Evolutionary conservation across 2,888 invertebrate genomes (phyloP).

Genomic region (Drosophila paranaensis): DNA sequence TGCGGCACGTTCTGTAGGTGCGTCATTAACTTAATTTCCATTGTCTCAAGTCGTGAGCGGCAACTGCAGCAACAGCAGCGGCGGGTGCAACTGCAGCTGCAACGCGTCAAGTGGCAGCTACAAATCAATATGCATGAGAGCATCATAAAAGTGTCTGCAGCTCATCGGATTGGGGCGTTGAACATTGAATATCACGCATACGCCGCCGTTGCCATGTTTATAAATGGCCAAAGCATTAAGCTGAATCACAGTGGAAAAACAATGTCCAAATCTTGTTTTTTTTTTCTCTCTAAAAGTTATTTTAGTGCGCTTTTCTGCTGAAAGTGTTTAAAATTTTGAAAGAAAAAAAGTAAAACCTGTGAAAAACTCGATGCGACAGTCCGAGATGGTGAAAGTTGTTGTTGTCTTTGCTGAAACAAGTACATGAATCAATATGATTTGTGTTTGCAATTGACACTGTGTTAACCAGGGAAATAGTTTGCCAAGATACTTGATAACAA

Average conservation of each 20-base stretch:
- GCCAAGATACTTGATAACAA: neutral
- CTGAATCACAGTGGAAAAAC: constrained; percentile 22
- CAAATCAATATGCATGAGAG: constrained; percentile 41
- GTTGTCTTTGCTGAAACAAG: constrained; percentile 49
- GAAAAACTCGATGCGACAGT: constrained; percentile 60
- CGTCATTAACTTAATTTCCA: constrained; percentile 44
- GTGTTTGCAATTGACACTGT: constrained; percentile 22
- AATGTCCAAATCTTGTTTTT: constrained; percentile 32
- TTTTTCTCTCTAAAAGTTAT: constrained; percentile 25
- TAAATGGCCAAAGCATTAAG: constrained; percentile 25
- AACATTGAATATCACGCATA: constrained; percentile 44
- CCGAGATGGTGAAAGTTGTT: constrained; percentile 60
- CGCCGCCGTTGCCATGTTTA: constrained; percentile 40
- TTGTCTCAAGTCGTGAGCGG: constrained; percentile 33
- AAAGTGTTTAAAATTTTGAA: constrained; percentile 24
- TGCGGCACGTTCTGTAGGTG: constrained; percentile 33
- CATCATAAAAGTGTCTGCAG: constrained; percentile 47
- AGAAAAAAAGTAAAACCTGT: constrained; percentile 24
- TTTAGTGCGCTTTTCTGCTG: constrained; percentile 41
- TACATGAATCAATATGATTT: constrained; percentile 60
- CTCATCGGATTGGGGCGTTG: constrained; percentile 15
- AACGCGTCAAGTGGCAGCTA: constrained; percentile 37
- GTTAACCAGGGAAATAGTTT: constrained; percentile 12
- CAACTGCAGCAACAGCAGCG: constrained; percentile 21
- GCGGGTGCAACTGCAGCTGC: constrained; percentile 26